Evolutionary conservation across 2,113 vertebrate species (phyloP), one percentile per base, ranked within the genome.

Genomic region (Channa maculata): DNA sequence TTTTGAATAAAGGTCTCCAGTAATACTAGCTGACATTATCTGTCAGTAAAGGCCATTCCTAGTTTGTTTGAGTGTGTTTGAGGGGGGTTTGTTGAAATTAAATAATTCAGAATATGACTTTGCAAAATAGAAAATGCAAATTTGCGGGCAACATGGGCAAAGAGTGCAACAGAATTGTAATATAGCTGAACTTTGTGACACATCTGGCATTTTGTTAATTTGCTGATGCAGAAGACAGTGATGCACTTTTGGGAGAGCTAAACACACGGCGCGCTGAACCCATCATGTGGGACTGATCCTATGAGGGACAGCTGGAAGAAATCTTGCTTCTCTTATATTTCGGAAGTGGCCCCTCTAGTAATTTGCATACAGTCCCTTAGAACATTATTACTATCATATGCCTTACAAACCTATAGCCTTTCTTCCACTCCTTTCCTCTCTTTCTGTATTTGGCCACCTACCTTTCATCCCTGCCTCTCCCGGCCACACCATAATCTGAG

Each of bases 401-500:
- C 12, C 24, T 24, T 50, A 0, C 14, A 5, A 36, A 44, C 13
- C 39, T 24, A 1, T 24, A 1, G 24, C 24, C 24, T 38, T n/a
- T 11, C 46, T 48, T 34, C 48, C 8, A 2, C n/a, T 13, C 24
- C 13, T 41, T 24, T 24, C 5, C 9, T 39, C 6, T 49, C n/a
- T 14, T 4, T 6, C 11, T 24, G 4, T 39, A 0, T 65, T 11
- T 64, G 3, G 0, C 12, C 10, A 52, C 44, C 45, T 41, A 33
- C 0, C 7, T 9, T 8, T 38, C n/a, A 1, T 13, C 24, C 58
- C 8, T 39, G 8, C 36, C 8, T 50, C 38, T 39, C 50, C 12
- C 7, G 33, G 24, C 5, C 82, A 62, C 63, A 69, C 72, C 73
- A 63, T 75, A 74, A 63, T 72, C 70, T 8, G 53, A 73, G 46